Percentiles rank a stretch among this genome's conserved stretches.
These are phyloP conservation scores for Rhinophrynus dorsalis DNA, from an alignment of 2,797 vertebrate species.

Conservation along the genomic window DNA sequence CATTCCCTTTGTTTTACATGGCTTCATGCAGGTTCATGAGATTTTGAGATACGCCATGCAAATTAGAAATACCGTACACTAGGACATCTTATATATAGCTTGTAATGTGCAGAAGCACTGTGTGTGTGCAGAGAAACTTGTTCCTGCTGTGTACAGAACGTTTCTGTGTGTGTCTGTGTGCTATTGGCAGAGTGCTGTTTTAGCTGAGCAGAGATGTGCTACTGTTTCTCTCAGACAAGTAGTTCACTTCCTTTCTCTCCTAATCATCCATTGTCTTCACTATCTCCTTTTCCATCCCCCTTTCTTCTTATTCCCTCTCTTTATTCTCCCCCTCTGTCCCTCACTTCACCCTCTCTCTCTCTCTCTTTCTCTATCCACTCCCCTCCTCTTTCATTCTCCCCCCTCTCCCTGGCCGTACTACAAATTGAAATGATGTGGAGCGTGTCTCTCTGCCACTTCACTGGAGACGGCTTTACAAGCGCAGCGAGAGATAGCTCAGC, in stretches of 20 bases:
- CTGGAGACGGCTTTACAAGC: slow-evolving; percentile 47
- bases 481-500: slow-evolving; percentile 42
- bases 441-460: slow-evolving; percentile 43
- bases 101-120: too few species aligned
- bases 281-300: background rate
- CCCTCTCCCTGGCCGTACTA: slow-evolving; percentile 15
- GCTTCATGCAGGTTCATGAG: too few species aligned
- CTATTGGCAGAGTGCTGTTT: too few species aligned
- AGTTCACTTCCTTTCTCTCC: background rate
- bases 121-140: too few species aligned
- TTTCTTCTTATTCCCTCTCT: background rate
- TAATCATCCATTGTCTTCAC: too few species aligned
- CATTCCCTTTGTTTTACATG: too few species aligned
- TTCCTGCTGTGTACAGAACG: too few species aligned
- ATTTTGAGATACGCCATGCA: too few species aligned
- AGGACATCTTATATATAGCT: too few species aligned
- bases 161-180: too few species aligned
- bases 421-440: slow-evolving; percentile 51
- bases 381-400: slow-evolving; percentile 4
- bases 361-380: background rate
- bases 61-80: too few species aligned
- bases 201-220: background rate
- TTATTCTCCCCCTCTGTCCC: background rate
- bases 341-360: background rate
- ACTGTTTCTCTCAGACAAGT: background rate